Conservation (phyloP, 2,113 vertebrate genomes). For the Sterna hirundo region DNA sequence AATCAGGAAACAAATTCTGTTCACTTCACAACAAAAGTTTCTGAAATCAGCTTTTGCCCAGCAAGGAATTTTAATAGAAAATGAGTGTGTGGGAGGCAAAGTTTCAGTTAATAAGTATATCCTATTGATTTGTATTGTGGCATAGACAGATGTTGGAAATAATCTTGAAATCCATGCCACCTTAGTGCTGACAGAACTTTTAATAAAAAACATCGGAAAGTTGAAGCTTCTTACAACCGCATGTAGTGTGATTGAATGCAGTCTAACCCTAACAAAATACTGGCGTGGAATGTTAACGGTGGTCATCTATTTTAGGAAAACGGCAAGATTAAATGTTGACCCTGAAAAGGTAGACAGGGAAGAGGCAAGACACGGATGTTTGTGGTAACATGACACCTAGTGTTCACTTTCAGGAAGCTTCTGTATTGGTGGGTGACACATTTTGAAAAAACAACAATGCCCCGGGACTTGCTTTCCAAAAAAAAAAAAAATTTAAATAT, state of each 20-base stretch:
- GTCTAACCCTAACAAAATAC: neutral
- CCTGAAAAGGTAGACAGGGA: neutral
- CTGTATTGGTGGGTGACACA: neutral
- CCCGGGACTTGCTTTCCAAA: neutral
- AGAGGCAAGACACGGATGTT: neutral
- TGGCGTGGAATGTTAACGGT: neutral
- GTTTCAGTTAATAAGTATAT: neutral
- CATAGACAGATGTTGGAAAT: neutral
- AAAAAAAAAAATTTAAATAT: neutral
- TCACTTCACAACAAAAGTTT: neutral
- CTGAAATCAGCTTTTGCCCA: neutral
- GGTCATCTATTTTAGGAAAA: neutral
- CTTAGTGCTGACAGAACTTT: neutral
- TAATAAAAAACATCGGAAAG: neutral
- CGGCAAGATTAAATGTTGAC: neutral
- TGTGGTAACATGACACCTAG: conserved; percentile 58
- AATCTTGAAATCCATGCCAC: neutral
- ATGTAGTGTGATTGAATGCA: neutral
- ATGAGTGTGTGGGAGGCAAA: neutral
- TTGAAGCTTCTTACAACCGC: neutral
- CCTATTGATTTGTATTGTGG: neutral
- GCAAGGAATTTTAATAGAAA: neutral
- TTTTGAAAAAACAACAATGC: neutral
- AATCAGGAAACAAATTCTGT: neutral
- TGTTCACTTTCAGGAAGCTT: conserved; percentile 6